Percentiles rank a stretch among this genome's conserved stretches.
Evolutionary conservation across 2,888 invertebrate species (phyloP).

Genomic region (Dryocosmus kuriphilus): DNA sequence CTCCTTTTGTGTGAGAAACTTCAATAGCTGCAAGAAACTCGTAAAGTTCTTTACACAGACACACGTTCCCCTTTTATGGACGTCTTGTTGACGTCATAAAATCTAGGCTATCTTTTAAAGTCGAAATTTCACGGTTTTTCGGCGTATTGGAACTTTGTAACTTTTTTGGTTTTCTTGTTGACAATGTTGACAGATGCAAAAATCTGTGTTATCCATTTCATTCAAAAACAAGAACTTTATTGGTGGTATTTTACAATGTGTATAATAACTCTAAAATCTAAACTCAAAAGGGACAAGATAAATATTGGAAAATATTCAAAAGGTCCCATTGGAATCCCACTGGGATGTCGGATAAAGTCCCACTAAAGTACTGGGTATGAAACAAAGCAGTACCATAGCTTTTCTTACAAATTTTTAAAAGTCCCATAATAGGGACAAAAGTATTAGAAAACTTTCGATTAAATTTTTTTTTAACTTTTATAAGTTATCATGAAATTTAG

Average conservation of each 20-base stretch:
- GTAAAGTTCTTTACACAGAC: background rate
- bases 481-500: too few relatives aligned
- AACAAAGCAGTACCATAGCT: too few relatives aligned
- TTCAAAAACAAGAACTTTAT: background rate
- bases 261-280: background rate
- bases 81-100: conserved; percentile 17
- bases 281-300: background rate
- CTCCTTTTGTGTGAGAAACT: background rate
- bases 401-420: too few relatives aligned
- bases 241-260: background rate
- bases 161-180: background rate
- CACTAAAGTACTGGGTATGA: too few relatives aligned
- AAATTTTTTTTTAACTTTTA: too few relatives aligned
- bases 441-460: too few relatives aligned
- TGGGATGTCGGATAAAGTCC: too few relatives aligned
- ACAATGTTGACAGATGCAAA: background rate
- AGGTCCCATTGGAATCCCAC: too few relatives aligned
- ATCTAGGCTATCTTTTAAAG: background rate
- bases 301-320: background rate
- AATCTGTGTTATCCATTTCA: background rate
- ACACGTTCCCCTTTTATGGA: conserved; percentile 8
- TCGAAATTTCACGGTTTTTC: background rate
- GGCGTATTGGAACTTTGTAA: background rate
- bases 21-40: background rate
- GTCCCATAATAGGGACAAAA: too few relatives aligned